Evolutionary conservation across 2,113 vertebrate genomes (phyloP), one percentile per base, ranked within the genome.

Genomic region (Pelecanoides urinatrix): DNA sequence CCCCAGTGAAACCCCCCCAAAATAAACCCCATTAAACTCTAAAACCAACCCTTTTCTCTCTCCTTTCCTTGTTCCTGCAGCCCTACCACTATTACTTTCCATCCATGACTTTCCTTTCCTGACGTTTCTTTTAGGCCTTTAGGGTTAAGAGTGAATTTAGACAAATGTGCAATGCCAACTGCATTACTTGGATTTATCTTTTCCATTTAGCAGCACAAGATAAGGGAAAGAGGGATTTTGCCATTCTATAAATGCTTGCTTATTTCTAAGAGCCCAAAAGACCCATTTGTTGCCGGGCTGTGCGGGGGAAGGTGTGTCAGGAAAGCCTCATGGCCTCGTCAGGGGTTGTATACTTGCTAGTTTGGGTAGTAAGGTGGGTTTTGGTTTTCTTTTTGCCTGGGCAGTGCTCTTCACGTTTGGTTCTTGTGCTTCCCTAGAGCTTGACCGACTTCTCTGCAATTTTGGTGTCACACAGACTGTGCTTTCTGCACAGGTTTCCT

Each of bases 311-410:
- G n/a, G 17, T 9, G 27, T 4, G 6, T 34, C 11, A 0, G 4
- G 3, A 5, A 3, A 38, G 32, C 42, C 13, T 36, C 18, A 0
- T 11, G 63, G 34, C 58, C 62, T 59, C 62, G 6, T 11, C 36
- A 7, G 30, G 16, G 38, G 6, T 16, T 4, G 10, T 10, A 0
- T 7, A 2, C 27, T 9, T 32, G 27, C 9, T 65, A 2, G 32
- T 12, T 49, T 8, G 30, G 49, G 40, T 17, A 16, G 26, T 32
- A 2, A 8, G 14, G 17, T 19, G 18, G 18, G 45, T 8, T 19
- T 19, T 19, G 44, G 44, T 45, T 45, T 45, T 8, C 9, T 22
- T 34, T 58, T 22, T 5, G 29, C 20, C 38, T 30, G 58, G 22
- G 44, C 52, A 22, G 29, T 4, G 32, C 44, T 84, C 17, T 36